Conservation (phyloP, 2,888 invertebrate species). For the Nomada fabriciana region DNA sequence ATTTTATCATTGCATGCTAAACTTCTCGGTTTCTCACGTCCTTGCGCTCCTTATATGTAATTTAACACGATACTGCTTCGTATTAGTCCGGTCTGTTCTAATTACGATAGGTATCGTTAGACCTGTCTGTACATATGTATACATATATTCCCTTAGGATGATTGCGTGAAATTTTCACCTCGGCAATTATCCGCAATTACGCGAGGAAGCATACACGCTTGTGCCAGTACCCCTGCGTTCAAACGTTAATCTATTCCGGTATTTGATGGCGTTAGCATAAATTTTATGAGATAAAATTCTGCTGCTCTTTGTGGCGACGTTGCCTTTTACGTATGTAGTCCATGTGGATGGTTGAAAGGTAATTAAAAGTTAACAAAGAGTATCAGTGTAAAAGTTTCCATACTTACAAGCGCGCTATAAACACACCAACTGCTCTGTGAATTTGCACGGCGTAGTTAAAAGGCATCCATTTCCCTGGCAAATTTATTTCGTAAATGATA, state of each 20-base stretch:
- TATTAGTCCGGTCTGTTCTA: slow-evolving; percentile 29
- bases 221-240: background rate
- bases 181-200: slow-evolving; percentile 52
- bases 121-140: slow-evolving; percentile 6
- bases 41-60: slow-evolving; percentile 31
- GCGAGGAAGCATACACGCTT: background rate
- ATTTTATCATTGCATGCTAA: slow-evolving; percentile 54
- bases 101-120: slow-evolving; percentile 41
- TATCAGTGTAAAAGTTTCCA: too few species aligned
- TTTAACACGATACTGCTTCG: slow-evolving; percentile 22
- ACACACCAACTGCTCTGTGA: too few species aligned
- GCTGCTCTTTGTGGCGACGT: background rate
- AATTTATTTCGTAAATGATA: too few species aligned
- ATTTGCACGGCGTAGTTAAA: too few species aligned
- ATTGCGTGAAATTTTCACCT: slow-evolving; percentile 60
- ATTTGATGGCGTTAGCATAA: slow-evolving; percentile 1
- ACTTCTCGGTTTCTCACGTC: slow-evolving; percentile 45
- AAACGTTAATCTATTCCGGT: slow-evolving; percentile 6
- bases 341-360: too few species aligned
- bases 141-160: slow-evolving; percentile 18
- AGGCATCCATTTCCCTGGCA: too few species aligned
- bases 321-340: background rate
- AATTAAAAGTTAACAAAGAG: too few species aligned
- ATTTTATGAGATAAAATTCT: slow-evolving; percentile 11
- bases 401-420: too few species aligned